These are phyloP conservation scores for Pristis pectinata DNA, from an alignment of 2,797 vertebrate species.

Conservation along the genomic window DNA sequence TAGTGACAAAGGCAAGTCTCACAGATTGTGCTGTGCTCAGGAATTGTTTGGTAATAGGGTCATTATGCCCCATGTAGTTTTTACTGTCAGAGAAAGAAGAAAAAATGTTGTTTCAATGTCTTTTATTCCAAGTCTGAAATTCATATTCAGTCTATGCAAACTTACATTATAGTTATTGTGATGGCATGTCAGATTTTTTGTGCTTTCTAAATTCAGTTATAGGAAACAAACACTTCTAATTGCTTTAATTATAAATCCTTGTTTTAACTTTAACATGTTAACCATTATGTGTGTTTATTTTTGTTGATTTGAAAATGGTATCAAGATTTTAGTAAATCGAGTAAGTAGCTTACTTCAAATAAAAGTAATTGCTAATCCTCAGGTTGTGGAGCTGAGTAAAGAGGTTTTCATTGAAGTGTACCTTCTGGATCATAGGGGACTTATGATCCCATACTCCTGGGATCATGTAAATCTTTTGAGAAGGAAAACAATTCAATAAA, in stretches of 20 bases:
- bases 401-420: not conserved
- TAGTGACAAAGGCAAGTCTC: no score
- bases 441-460: not conserved
- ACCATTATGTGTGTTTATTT: no score
- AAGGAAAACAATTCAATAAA: not conserved
- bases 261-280: not conserved
- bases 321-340: not conserved
- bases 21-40: no score
- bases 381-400: not conserved
- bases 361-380: not conserved
- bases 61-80: no score
- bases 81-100: no score
- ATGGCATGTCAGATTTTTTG: not conserved
- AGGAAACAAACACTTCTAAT: not conserved
- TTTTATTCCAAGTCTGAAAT: no score
- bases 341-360: not conserved
- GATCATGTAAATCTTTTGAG: not conserved
- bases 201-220: not conserved
- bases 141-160: no score
- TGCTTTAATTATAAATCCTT: not conserved
- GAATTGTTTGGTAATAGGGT: no score
- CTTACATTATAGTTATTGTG: no score
- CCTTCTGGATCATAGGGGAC: not conserved
- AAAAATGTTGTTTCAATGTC: no score
- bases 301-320: not conserved